Percentiles rank a stretch among this genome's conserved stretches.
Evolutionary conservation across 2,888 invertebrate species (phyloP).

Genomic region (Brenthis daphne): DNA sequence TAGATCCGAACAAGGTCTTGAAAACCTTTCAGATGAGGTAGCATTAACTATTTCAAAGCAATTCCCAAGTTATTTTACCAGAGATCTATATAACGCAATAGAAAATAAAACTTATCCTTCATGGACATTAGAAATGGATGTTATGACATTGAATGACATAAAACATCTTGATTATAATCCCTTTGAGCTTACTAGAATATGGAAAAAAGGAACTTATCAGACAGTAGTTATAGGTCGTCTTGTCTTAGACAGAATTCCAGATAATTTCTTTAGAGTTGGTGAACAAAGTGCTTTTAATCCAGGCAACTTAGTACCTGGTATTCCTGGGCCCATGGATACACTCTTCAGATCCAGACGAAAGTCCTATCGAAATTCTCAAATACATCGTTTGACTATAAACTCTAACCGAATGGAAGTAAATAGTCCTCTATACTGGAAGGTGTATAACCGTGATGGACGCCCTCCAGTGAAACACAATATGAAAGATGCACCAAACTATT

Average conservation of each 20-base stretch:
- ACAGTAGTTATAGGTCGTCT: conserved; percentile 57
- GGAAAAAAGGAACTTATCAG: conserved; percentile 63
- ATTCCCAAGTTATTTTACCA: conserved; percentile 92
- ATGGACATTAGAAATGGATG: conserved; percentile 64
- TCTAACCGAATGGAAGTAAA: conserved; percentile 60
- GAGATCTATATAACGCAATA: conserved; percentile 95
- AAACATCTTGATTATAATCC: conserved; percentile 57
- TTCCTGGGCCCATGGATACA: conserved; percentile 59
- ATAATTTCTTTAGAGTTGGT: conserved; percentile 56
- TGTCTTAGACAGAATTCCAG: conserved; percentile 54
- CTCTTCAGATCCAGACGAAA: conserved; percentile 56
- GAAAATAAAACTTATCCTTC: conserved; percentile 79
- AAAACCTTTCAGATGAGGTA: conserved; percentile 84
- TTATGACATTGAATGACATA: conserved; percentile 53
- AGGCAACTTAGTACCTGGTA: conserved; percentile 65
- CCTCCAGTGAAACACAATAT: conserved; percentile 89
- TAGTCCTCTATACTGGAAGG: conserved; percentile 53
- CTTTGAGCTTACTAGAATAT: conserved; percentile 60
- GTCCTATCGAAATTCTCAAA: conserved; percentile 58
- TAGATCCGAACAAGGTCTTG: conserved; percentile 93
- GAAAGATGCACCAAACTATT: conserved; percentile 94
- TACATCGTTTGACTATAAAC: conserved; percentile 61
- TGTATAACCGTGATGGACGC: conserved; percentile 73
- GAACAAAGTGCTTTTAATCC: conserved; percentile 61
- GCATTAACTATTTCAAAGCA: conserved; percentile 84